A percentile compares a stretch with the other conserved stretches of the same genome.
Conservation (phyloP, 2,113 vertebrate genomes). For the Vulpes ferrilata region DNA sequence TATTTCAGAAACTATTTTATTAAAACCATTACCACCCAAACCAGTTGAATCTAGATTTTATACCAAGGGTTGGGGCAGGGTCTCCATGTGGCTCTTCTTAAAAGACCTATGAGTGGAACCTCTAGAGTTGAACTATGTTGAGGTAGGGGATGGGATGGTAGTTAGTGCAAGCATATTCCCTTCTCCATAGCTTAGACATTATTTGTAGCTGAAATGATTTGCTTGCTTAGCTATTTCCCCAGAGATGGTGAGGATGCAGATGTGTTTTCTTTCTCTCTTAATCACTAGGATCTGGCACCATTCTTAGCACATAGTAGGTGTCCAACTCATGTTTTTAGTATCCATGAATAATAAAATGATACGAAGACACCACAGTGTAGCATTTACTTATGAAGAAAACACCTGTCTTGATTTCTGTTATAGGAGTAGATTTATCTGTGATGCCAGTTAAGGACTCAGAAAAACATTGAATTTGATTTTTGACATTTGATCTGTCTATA, state of each 20-base stretch:
- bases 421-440: conserved; percentile 7
- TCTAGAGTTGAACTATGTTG: not conserved
- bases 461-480: conserved; percentile 60
- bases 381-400: conserved; percentile 14
- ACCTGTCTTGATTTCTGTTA: conserved; percentile 49
- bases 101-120: not conserved
- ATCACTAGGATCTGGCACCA: not conserved
- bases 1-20: not conserved
- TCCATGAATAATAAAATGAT: not conserved
- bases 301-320: not conserved
- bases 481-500: conserved; percentile 32
- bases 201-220: not conserved
- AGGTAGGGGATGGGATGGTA: not conserved
- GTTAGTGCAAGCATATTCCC: not conserved
- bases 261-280: not conserved
- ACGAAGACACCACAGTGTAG: not conserved
- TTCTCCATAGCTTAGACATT: not conserved
- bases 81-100: not conserved
- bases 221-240: not conserved
- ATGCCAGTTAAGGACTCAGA: not conserved
- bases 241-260: fast-evolving
- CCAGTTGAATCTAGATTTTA: not conserved
- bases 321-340: conserved; percentile 23
- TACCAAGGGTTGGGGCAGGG: not conserved
- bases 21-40: not conserved